Conservation (phyloP, 2,797 vertebrate species). For the Tenualosa ilisha region DNA sequence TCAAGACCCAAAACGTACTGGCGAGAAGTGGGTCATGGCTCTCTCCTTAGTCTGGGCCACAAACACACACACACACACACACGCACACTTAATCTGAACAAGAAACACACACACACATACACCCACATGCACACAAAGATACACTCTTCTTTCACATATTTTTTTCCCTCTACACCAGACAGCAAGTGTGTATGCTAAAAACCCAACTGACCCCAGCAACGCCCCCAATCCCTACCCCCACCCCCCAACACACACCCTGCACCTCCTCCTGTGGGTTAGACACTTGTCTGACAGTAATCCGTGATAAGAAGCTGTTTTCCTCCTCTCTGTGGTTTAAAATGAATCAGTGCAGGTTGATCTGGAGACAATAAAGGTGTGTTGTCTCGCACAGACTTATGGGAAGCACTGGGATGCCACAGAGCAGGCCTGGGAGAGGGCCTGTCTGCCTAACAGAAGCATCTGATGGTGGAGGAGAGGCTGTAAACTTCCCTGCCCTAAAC, state of each 20-base stretch:
- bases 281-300: constrained; percentile 60
- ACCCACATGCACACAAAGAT: background rate
- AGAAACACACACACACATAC: background rate
- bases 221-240: background rate
- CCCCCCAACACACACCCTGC: background rate
- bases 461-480: background rate
- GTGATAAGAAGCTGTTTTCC: constrained; percentile 58
- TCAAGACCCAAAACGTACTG: constrained; percentile 35
- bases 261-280: constrained; percentile 29
- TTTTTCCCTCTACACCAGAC: too few relatives aligned
- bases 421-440: background rate
- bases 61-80: background rate
- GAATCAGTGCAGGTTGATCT: constrained; percentile 56
- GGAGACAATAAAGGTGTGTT: constrained; percentile 35
- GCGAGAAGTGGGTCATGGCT: constrained; percentile 37
- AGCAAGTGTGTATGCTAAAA: too few relatives aligned
- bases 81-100: background rate
- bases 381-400: background rate
- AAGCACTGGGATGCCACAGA: background rate
- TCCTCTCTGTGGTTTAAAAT: constrained; percentile 48
- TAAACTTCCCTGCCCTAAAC: background rate
- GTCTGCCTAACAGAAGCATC: background rate
- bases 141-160: too few relatives aligned
- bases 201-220: too few relatives aligned
- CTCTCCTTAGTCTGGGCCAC: background rate